Evolutionary conservation across 1,140 invertebrate genomes (phyloP).

Genomic region (Parasteatoda tepidariorum): DNA sequence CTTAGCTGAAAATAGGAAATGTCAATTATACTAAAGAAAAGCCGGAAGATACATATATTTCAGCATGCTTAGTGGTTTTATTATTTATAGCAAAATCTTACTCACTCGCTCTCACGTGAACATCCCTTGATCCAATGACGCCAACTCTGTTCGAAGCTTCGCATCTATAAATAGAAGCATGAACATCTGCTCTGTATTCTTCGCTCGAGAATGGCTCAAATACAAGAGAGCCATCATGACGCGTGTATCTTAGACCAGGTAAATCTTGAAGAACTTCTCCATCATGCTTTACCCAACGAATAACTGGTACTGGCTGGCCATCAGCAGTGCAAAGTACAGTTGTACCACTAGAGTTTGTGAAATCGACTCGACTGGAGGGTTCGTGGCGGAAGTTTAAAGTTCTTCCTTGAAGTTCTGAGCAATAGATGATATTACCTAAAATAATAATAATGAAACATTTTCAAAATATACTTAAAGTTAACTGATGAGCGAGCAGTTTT

Average conservation of each 20-base stretch:
- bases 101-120: background rate
- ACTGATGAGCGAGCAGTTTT: too few species aligned
- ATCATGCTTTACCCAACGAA: constrained; percentile 67
- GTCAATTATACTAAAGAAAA: too few species aligned
- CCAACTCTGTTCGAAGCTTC: constrained; percentile 66
- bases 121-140: constrained; percentile 64
- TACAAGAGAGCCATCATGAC: constrained; percentile 67
- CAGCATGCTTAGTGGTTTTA: too few species aligned
- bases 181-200: constrained; percentile 61
- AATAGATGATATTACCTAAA: too few species aligned
- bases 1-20: too few species aligned
- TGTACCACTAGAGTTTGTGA: constrained; percentile 67
- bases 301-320: constrained; percentile 66
- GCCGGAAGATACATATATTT: too few species aligned
- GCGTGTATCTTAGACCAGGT: constrained; percentile 64
- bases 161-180: constrained; percentile 66
- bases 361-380: constrained; percentile 65
- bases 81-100: too few species aligned
- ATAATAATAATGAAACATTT: too few species aligned
- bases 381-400: constrained; percentile 38
- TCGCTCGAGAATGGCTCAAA: background rate
- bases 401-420: background rate
- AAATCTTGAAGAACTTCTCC: constrained; percentile 64
- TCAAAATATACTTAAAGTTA: too few species aligned
- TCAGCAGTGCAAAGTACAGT: constrained; percentile 66